These are phyloP conservation scores for Sebastes flavidus DNA, from an alignment of 2,797 vertebrate genomes.

Conservation along the genomic window DNA sequence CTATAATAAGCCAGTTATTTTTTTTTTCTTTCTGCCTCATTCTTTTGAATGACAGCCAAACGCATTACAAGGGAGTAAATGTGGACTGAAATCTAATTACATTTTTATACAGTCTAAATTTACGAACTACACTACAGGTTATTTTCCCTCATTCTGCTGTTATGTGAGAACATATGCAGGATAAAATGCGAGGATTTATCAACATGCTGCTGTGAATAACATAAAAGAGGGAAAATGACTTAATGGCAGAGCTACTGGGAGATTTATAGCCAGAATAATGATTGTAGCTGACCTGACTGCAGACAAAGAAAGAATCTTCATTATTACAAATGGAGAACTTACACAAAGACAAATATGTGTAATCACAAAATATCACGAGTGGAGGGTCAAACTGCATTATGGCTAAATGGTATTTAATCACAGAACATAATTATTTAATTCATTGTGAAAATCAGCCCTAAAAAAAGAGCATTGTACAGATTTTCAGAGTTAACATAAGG, in stretches of 20 bases:
- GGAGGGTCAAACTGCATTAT: constrained; percentile 8
- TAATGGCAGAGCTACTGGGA: neutral
- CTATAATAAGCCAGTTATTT: constrained; percentile 12
- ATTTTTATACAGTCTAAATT: constrained; percentile 58
- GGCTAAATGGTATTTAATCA: constrained; percentile 20
- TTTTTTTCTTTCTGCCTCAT: constrained; percentile 26
- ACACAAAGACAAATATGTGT: neutral
- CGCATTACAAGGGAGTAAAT: constrained; percentile 45
- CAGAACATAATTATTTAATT: constrained; percentile 15
- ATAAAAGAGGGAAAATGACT: constrained; percentile 10
- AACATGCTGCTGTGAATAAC: constrained; percentile 15
- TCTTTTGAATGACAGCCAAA: constrained; percentile 63
- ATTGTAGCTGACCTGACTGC: neutral
- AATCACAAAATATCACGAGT: constrained; percentile 21
- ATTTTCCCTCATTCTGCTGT: constrained; percentile 17
- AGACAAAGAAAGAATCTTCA: constrained; percentile 15
- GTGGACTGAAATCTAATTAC: constrained; percentile 60
- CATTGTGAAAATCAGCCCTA: constrained; percentile 1
- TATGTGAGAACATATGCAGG: constrained; percentile 17
- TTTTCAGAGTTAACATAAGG: neutral
- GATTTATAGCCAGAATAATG: constrained; percentile 16
- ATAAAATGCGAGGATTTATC: constrained; percentile 32
- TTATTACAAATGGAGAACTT: constrained; percentile 2
- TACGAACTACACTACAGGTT: constrained; percentile 36
- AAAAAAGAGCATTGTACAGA: neutral